phyloP scores from a whole-genome alignment of 2,113 vertebrate species.

The Bos indicus region DNA sequence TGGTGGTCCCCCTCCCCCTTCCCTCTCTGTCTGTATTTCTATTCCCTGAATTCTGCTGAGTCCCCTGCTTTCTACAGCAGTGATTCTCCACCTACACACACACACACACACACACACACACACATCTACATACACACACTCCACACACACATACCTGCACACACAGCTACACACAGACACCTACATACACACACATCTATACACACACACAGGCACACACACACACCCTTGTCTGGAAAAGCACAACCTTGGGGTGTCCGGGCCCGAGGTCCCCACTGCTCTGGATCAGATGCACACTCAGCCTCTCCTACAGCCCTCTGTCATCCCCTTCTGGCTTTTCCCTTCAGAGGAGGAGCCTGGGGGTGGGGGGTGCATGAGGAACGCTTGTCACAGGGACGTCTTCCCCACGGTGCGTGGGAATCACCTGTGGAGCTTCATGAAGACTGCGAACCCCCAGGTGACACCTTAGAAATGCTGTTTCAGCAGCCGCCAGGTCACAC shows the following conservation, averaged over 20 bases:
- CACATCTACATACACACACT: neutral
- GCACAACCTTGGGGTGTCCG: too few species aligned
- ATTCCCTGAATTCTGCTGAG: neutral
- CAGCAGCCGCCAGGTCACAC: neutral
- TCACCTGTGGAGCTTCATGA: neutral
- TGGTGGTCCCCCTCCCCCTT: neutral
- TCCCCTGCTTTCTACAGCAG: too few species aligned
- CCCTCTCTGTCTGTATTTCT: neutral
- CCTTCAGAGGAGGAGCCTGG: neutral
- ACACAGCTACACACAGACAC: neutral
- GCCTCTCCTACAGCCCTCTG: too few species aligned
- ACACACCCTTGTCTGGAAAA: neutral
- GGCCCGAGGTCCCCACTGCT: neutral
- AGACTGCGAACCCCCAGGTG: neutral
- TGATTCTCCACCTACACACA: neutral
- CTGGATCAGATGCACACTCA: neutral
- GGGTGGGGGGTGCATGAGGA: neutral
- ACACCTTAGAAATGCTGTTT: neutral
- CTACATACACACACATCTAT: neutral
- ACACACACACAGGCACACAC: rapidly evolving
- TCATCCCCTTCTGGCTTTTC: too few species aligned
- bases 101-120: too few species aligned
- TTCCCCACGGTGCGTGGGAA: rapidly evolving
- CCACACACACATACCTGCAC: neutral
- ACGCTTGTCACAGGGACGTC: neutral